Evolutionary conservation across 1,140 invertebrate species (phyloP), one percentile per base, ranked within the genome.

Genomic region (Leptinotarsa texana): DNA sequence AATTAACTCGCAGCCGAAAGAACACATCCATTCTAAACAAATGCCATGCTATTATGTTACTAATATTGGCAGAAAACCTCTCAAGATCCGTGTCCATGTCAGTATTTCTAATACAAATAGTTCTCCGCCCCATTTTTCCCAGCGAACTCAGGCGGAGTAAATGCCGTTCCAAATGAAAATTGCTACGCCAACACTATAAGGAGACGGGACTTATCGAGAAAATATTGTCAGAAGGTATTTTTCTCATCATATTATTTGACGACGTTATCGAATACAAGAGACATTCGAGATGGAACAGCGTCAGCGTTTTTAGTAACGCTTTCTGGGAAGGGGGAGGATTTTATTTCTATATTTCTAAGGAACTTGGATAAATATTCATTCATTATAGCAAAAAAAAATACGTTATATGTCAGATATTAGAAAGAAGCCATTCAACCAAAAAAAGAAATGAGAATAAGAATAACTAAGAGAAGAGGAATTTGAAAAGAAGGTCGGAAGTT

Each of bases 151-250:
- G 51, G 51, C 51, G 51, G 15, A 57, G 51, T 57, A 57, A 57
- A 57, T 57, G 63, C 63, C 21, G 11, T 65, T 24, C 63, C 63
- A n/a, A 65, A 33, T 65, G 63, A 65, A 65, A 65, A 65, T 65
- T 65, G 63, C 63, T 65, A 33, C 63, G 63, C 63, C 63, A 22
- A 18, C 63, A 65, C 21, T 18, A 65, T 65, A 65, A 65, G 63
- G 63, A 15, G 15, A 21, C 63, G 51, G 27, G 21, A 65, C n/a
- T 22, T 22, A 65, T 65, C 27, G 63, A 17, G 63, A 65, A 5
- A 65, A 65, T 27, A 65, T 65, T 65, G 63, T 65, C 63, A 65
- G 63, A 65, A 65, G 63, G 63, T 65, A 65, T 65, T 65, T 65
- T 65, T 22, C 63, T 22, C 63, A 65, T 65, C 63, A 33, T 65